Evolutionary conservation across 1,140 invertebrate genomes (phyloP).

Genomic region (Bombus superbus): DNA sequence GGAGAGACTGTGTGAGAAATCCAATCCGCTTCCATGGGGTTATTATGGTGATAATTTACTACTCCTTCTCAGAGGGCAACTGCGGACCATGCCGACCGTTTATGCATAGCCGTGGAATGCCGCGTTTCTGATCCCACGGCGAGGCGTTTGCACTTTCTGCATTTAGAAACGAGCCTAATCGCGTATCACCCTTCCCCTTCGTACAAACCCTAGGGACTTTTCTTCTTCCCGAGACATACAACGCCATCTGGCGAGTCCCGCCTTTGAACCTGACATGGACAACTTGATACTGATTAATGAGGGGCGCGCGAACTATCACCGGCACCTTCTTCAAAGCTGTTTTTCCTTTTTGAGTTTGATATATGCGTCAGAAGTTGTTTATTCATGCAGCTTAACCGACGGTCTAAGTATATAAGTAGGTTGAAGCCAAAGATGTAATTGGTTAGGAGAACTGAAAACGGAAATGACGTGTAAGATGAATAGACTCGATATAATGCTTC

Average conservation of each 20-base stretch:
- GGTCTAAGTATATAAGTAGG: background rate
- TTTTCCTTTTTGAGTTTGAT: background rate
- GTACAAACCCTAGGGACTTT: slow-evolving; percentile 36
- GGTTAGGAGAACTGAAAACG: background rate
- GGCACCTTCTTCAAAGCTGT: background rate
- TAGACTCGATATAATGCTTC: background rate
- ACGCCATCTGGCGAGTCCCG: background rate
- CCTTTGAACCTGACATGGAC: background rate
- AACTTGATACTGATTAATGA: slow-evolving; percentile 39
- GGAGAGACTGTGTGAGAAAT: slow-evolving; percentile 74
- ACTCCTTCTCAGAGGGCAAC: slow-evolving; percentile 65
- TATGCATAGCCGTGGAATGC: slow-evolving; percentile 72
- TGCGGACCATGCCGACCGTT: slow-evolving; percentile 63
- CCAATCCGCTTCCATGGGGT: slow-evolving; percentile 76
- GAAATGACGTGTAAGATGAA: background rate
- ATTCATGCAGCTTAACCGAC: too few relatives aligned
- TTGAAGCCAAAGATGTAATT: background rate
- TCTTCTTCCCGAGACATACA: background rate
- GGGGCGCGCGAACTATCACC: background rate
- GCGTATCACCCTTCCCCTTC: background rate
- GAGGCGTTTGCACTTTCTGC: slow-evolving; percentile 60
- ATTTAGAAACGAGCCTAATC: slow-evolving; percentile 64
- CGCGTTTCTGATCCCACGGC: slow-evolving; percentile 63
- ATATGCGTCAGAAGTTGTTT: background rate
- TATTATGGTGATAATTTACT: slow-evolving; percentile 80